Evolutionary conservation across 2,888 invertebrate genomes (phyloP), one percentile per base, ranked within the genome.

Genomic region (Caenorhabditis doughertyi): DNA sequence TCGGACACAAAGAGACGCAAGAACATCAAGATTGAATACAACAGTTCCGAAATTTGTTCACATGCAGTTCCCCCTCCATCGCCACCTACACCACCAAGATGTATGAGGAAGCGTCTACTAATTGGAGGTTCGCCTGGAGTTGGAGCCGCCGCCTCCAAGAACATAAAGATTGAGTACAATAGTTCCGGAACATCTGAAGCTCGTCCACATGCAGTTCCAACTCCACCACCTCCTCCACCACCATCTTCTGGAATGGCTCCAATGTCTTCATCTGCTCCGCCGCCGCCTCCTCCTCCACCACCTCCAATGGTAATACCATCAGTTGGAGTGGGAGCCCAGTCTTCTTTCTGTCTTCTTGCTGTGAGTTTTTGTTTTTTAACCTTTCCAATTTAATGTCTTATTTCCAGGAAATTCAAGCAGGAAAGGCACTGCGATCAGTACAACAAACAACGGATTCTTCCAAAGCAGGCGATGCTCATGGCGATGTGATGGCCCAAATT

Each of bases 401-500:
- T n/a, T n/a, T n/a, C n/a, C 73, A 68, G 88, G 88, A 80, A 81
- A 86, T 89, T 35, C 87, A 89, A 74, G 85, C 86, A 3, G 88
- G 88, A 51, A 85, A 84, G 23, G 74, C 82, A 35, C 70, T 88
- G 27, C 44, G 58, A 49, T 76, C 83, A 3, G 88, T 87, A 13
- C 65, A 55, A 29, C 70, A 76, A 13, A 3, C 62, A 0, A 64
- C 70, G 7, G 67, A 71, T n/a, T 47, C 73, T 3, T 32, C 84
- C 18, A 56, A 72, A 62, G 18, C 72, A 1, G 74, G 64, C 16
- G 84, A 94, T 94, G 92, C 87, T 92, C 82, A 92, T 90, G 87
- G 89, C 77, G 72, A 92, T 92, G 93, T 97, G 79, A 94, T 98
- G 91, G 95, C 95, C 90, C 95, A 96, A 92, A 98, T 98, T 90